Evolutionary conservation across 1,140 invertebrate genomes (phyloP).

Genomic region (Anthonomus grandis): DNA sequence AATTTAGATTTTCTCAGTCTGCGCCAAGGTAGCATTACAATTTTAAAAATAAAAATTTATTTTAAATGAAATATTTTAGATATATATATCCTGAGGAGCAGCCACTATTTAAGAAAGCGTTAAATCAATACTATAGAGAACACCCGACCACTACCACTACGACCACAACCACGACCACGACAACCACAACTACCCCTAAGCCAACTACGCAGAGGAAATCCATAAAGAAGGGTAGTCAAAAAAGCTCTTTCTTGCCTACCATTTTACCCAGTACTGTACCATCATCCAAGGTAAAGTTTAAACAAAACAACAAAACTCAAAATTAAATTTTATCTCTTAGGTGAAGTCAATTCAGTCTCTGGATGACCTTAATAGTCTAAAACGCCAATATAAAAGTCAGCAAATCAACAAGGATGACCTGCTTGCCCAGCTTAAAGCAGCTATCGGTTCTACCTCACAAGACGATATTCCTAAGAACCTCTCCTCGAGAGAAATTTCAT

Average conservation of each 20-base stretch:
- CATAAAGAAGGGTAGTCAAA: conserved; percentile 16
- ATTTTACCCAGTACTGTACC: conserved; percentile 4
- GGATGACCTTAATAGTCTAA: conserved; percentile 43
- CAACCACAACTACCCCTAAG: conserved; percentile 45
- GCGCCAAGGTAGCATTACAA: neutral
- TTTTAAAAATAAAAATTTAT: conserved; percentile 7
- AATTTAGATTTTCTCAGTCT: neutral
- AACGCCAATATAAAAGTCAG: conserved; percentile 45
- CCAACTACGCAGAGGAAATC: conserved; percentile 39
- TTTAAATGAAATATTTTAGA: conserved; percentile 22
- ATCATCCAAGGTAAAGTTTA: conserved; percentile 2
- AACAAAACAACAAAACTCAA: neutral
- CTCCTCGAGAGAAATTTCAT: conserved; percentile 66
- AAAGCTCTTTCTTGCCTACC: conserved; percentile 24
- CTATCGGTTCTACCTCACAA: conserved; percentile 62
- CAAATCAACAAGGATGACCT: conserved; percentile 57
- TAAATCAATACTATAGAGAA: conserved; percentile 53
- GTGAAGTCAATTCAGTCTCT: conserved; percentile 41
- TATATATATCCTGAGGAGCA: conserved; percentile 49
- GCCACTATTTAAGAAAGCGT: conserved; percentile 48
- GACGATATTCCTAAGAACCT: conserved; percentile 64
- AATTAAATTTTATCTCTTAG: conserved; percentile 3
- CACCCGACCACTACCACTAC: conserved; percentile 52
- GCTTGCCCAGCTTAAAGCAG: conserved; percentile 67
- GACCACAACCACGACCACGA: conserved; percentile 47